Base-by-base conservation (phyloP, 2,113 vertebrate genomes). In the Rana temporaria region DNA sequence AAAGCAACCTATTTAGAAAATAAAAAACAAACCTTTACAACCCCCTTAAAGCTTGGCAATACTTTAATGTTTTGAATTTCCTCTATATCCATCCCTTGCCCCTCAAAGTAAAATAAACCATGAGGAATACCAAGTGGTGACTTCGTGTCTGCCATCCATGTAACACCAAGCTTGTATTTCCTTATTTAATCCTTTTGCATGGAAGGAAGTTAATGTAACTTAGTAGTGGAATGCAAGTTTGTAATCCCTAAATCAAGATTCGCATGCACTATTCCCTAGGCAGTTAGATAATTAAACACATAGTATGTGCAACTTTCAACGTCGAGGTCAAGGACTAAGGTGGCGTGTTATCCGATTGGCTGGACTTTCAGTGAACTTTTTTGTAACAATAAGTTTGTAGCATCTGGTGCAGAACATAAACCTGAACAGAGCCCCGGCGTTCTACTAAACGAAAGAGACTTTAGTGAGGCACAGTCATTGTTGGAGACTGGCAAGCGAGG, bases 311-410 rank as follows among this genome's bases (percentile, higher is more conserved):
- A 20, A 34, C 24, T 12, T 59, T 12, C 6, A 9, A 1, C 63
- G 57, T 68, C 9, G 32, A 56, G 32, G 77, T 79, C 77, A 57
- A 66, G 63, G 53, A 67, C 62, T 53, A 18, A 48, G 63, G 24
- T 55, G 60, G 32, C 62, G 62, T 24, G 55, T 57, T 19, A 38
- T 55, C 11, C 17, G 18, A 60, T 87, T 90, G 90, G 87, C 86
- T 87, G 87, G 84, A 86, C 88, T 87, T 84, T 68, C 16, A 6
- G 42, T 82, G 85, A 86, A 86, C 88, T 88, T 63, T 86, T 85
- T 74, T 22, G 64, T 62, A 60, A 82, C 79, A 73, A 77, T 57
- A 67, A 81, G 81, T 62, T 53, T 85, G 79, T 72, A 84, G 68
- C 24, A 1, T 85, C 75, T n/a, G 81, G 78, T 78, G n/a, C 42